Percentiles rank a stretch among this genome's conserved stretches.
Conservation (phyloP, 2,797 vertebrate genomes). For the Rhabdomys pumilio region DNA sequence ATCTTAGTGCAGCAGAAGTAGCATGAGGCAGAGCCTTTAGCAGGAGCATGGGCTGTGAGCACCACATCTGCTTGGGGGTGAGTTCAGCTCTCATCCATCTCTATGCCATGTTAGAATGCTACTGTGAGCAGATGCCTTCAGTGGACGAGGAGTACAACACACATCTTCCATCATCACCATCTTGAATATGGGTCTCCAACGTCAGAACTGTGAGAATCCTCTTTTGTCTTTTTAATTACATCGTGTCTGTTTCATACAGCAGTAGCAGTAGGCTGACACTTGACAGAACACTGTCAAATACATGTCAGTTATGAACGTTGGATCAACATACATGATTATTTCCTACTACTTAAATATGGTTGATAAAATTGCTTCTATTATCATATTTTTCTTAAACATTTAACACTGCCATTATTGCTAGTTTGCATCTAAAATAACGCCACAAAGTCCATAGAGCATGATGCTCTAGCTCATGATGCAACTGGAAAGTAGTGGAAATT, state of each 20-base stretch:
- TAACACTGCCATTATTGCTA: background rate
- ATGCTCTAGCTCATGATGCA: background rate
- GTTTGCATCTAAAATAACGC: background rate
- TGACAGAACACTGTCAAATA: background rate
- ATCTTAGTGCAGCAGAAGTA: background rate
- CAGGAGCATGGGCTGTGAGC: too few relatives aligned
- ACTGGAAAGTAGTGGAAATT: background rate
- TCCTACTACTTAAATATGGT: constrained; percentile 18
- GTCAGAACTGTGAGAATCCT: background rate
- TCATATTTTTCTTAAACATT: background rate
- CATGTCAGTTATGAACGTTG: background rate
- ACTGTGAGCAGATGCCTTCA: background rate
- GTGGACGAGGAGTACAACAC: fast-evolving
- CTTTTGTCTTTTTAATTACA: background rate
- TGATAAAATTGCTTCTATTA: background rate
- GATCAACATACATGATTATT: background rate
- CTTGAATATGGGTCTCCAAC: background rate
- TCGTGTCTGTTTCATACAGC: background rate
- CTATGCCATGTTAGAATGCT: background rate
- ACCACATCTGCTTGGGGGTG: background rate
- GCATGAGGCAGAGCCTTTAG: background rate
- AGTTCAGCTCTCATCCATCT: background rate
- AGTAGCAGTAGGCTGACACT: background rate
- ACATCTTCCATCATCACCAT: fast-evolving
- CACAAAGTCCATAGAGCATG: background rate